Evolutionary conservation across 2,888 invertebrate species (phyloP), one percentile per base, ranked within the genome.

Genomic region (Lathronympha strigana): DNA sequence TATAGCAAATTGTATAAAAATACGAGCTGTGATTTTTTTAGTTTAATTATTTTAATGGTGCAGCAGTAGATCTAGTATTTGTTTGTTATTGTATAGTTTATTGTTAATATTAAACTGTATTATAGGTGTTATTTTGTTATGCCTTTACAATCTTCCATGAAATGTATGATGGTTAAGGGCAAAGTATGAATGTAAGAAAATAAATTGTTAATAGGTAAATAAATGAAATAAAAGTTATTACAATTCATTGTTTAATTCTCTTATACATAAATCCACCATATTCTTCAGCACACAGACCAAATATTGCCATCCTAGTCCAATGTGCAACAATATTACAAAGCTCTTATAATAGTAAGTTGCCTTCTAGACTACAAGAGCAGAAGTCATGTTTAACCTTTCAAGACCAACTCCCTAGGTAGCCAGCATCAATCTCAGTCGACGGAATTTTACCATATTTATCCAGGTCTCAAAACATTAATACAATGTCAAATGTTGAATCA

Each of bases 121-220:
- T 40, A 50, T 63, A 58, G 28, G 33, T 64, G 40, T 57, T 50
- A 50, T 43, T 43, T 25, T 49, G 19, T 28, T 53, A 25, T 19
- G 23, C 57, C 57, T 31, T 57, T 28, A 57, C 57, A 45, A 45
- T 57, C 57, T 57, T 57, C 31, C 57, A 57, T 45, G 13, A 57
- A 43, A 57, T 57, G 57, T 57, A 57, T 45, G 57, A 57, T 57
- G 43, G 57, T 57, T 21, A n/a, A 45, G 57, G 57, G 57, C n/a
- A 43, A 31, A 9, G 43, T 43, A 31, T 57, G 57, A 57, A 57
- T 45, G 57, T 57, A 31, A 40, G n/a, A n/a, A n/a, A n/a, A n/a
- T 19, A 21, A 55, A 19, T 54, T 15, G 38, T 55, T 74, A 69
- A 73, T 74, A 76, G 68, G 66, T 67, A 51, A 69, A 55, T 50